These are phyloP conservation scores for Lasioglossum albipes DNA, from an alignment of 1,140 invertebrate species.

Conservation along the genomic window DNA sequence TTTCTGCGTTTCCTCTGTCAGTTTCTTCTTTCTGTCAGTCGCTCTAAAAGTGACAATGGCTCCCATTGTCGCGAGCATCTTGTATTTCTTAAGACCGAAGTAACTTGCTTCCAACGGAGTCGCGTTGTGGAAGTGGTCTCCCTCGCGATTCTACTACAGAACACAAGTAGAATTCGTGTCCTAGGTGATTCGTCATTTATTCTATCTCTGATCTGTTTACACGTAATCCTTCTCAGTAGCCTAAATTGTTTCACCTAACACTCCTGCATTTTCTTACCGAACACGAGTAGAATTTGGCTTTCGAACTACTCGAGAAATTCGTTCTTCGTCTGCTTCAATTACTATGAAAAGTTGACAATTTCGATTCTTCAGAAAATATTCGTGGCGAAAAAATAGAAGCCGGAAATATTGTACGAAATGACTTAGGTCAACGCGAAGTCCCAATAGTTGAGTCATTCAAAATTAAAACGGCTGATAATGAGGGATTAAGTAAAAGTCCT, in stretches of 20 bases:
- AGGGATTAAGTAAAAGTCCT: too few relatives aligned
- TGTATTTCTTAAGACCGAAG: neutral
- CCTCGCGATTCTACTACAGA: neutral
- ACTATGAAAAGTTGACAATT: too few relatives aligned
- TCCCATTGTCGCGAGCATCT: conserved; percentile 8
- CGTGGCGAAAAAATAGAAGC: too few relatives aligned
- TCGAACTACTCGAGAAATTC: too few relatives aligned
- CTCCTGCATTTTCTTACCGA: conserved; percentile 12
- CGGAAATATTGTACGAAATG: too few relatives aligned
- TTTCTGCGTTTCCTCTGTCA: conserved; percentile 16
- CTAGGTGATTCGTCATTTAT: neutral
- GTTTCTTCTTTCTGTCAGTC: neutral
- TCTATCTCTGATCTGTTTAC: neutral
- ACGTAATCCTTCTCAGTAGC: neutral
- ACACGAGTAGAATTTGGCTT: neutral
- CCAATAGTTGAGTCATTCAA: too few relatives aligned
- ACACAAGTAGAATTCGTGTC: conserved; percentile 5
- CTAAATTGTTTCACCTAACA: neutral
- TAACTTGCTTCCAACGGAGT: neutral
- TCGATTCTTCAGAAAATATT: too few relatives aligned
- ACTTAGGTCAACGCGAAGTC: too few relatives aligned
- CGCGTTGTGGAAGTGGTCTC: conserved; percentile 1
- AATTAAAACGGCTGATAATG: too few relatives aligned
- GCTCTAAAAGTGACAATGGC: conserved; percentile 15
- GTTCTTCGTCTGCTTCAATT: too few relatives aligned